Percentiles rank a stretch among this genome's conserved stretches.
phyloP scores from a whole-genome alignment of 2,797 vertebrate species.

The Coilia nasus region DNA sequence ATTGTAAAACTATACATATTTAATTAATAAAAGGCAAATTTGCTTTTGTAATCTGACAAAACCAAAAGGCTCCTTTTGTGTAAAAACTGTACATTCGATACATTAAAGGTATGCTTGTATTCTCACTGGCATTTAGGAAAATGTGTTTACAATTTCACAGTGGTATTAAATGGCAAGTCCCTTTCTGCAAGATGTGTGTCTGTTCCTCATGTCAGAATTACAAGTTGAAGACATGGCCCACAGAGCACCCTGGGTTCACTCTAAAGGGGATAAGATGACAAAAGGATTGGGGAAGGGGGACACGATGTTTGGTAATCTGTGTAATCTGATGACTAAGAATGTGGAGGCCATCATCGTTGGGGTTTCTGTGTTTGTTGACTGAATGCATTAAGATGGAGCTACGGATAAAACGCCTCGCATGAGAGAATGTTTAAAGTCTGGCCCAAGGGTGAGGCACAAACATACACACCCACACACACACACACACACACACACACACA shows the following conservation, averaged over 20 bases:
- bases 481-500: constrained; percentile 10
- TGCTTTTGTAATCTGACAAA: neutral
- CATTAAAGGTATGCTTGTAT: neutral
- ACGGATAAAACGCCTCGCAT: constrained; percentile 1
- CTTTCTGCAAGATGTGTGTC: neutral
- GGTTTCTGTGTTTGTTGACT: constrained; percentile 16
- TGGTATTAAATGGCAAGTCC: neutral
- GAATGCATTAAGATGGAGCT: constrained; percentile 6
- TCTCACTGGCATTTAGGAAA: neutral
- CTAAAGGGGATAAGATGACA: neutral
- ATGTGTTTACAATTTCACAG: neutral
- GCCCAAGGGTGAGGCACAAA: constrained; percentile 3
- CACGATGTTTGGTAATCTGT: neutral
- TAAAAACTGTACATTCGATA: neutral
- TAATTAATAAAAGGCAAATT: neutral
- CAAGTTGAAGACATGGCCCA: neutral
- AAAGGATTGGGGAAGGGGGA: neutral
- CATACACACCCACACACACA: neutral
- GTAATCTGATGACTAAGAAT: constrained; percentile 22
- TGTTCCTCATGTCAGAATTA: neutral
- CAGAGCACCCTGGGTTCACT: neutral
- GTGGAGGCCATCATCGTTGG: neutral
- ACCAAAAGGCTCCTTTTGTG: neutral
- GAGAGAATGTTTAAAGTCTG: neutral
- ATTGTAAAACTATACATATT: neutral